Percentiles rank a stretch among this genome's conserved stretches.
phyloP scores from a whole-genome alignment of 2,797 vertebrate genomes.

The Danio kyathit region DNA sequence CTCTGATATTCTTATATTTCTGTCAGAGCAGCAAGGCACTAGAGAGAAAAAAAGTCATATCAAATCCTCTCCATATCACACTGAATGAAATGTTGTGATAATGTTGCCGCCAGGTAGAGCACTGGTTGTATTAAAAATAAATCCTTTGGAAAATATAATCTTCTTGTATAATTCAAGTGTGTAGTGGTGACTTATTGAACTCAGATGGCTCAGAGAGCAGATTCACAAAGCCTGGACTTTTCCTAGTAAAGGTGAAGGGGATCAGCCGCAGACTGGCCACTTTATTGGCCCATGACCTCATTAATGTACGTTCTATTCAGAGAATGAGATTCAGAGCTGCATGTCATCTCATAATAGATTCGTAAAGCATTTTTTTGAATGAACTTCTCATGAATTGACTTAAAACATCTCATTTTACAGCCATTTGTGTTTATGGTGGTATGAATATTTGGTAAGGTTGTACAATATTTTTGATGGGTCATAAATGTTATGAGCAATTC shows the following conservation, averaged over 20 bases:
- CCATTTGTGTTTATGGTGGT: too few relatives aligned
- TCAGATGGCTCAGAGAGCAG: not conserved
- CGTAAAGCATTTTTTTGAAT: not conserved
- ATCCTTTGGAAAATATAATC: slow-evolving; percentile 38
- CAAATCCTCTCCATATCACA: slow-evolving; percentile 16
- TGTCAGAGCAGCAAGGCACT: not conserved
- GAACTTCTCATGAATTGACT: not conserved
- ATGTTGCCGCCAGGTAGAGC: not conserved
- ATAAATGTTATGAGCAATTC: too few relatives aligned
- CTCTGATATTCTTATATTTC: not conserved
- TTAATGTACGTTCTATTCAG: slow-evolving; percentile 12
- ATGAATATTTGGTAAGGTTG: too few relatives aligned
- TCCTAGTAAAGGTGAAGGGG: slow-evolving; percentile 39
- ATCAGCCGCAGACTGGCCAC: not conserved
- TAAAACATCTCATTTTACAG: not conserved
- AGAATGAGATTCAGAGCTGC: slow-evolving; percentile 3
- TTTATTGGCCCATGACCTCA: slow-evolving; percentile 18
- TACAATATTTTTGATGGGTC: not conserved
- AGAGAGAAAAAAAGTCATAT: not conserved
- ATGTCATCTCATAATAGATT: not conserved
- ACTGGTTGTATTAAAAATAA: slow-evolving; percentile 24
- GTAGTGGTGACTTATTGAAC: slow-evolving; percentile 17
- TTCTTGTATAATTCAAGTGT: slow-evolving; percentile 26
- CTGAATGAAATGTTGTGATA: slow-evolving; percentile 4
- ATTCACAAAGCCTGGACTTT: slow-evolving; percentile 34